Evolutionary conservation across 2,888 invertebrate genomes (phyloP).

Genomic region (Plebejus anna): DNA sequence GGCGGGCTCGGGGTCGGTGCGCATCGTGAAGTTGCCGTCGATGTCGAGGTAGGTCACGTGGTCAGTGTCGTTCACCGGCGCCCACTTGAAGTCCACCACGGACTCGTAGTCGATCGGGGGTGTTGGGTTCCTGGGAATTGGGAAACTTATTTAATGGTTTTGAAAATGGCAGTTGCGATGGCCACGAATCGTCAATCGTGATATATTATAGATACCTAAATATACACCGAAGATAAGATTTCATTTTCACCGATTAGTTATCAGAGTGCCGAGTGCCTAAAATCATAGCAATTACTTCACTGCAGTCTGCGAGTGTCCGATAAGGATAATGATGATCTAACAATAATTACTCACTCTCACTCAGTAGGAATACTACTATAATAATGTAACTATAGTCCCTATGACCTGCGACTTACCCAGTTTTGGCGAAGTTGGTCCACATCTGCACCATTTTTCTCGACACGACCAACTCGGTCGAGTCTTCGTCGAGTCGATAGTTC

Average conservation of each 20-base stretch:
- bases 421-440: conserved; percentile 84
- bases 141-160: not conserved
- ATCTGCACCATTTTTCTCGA: conserved; percentile 81
- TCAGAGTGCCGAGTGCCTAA: not conserved
- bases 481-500: conserved; percentile 80
- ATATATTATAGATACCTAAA: not conserved
- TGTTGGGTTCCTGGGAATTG: conserved; percentile 73
- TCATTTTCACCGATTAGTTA: not conserved
- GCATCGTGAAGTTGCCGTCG: conserved; percentile 71
- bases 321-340: not conserved
- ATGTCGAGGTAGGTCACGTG: conserved; percentile 76
- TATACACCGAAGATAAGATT: not conserved
- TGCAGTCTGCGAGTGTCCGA: not conserved
- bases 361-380: no score
- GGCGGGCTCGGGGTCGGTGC: conserved; percentile 72
- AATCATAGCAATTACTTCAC: not conserved
- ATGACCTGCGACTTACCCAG: conserved; percentile 65
- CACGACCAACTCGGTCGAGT: conserved; percentile 78
- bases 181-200: not conserved
- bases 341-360: not conserved
- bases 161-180: not conserved
- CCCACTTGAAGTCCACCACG: conserved; percentile 74
- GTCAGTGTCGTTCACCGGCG: conserved; percentile 64
- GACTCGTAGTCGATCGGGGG: conserved; percentile 73
- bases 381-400: no score